Conservation (phyloP, 2,797 vertebrate genomes). For the Rallus crepitans region DNA sequence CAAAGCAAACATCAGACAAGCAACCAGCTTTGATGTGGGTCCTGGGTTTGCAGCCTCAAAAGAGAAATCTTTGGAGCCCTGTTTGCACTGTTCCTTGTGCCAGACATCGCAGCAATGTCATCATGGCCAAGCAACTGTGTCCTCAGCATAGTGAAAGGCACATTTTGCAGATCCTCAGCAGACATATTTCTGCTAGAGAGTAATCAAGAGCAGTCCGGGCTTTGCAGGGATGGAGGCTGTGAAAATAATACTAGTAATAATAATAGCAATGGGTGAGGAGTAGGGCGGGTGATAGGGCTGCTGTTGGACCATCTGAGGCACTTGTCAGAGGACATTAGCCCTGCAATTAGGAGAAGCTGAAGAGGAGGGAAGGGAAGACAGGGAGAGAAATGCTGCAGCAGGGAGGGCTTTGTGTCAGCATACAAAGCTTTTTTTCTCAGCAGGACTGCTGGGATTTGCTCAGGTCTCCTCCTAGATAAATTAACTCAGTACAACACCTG, state of each 20-base stretch:
- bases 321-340: slow-evolving; percentile 55
- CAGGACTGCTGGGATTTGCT: slow-evolving; percentile 54
- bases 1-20: slow-evolving; percentile 57
- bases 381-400: background rate
- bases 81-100: background rate
- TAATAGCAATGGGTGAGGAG: background rate
- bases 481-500: slow-evolving; percentile 34
- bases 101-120: slow-evolving; percentile 1
- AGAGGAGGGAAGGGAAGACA: slow-evolving; percentile 7
- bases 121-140: background rate
- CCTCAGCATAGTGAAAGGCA: background rate
- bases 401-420: slow-evolving; percentile 37
- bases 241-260: background rate
- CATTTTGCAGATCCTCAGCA: background rate
- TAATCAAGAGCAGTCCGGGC: background rate
- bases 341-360: slow-evolving; percentile 33
- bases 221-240: background rate
- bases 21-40: slow-evolving; percentile 50
- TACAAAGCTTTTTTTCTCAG: slow-evolving; percentile 30
- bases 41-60: slow-evolving; percentile 42
- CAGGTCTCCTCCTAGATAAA: slow-evolving; percentile 52
- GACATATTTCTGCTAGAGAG: background rate
- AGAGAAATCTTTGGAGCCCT: slow-evolving; percentile 12
- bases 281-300: background rate
- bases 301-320: slow-evolving; percentile 37